Evolutionary conservation across 2,888 invertebrate genomes (phyloP).

Genomic region (Arctia plantaginis): DNA sequence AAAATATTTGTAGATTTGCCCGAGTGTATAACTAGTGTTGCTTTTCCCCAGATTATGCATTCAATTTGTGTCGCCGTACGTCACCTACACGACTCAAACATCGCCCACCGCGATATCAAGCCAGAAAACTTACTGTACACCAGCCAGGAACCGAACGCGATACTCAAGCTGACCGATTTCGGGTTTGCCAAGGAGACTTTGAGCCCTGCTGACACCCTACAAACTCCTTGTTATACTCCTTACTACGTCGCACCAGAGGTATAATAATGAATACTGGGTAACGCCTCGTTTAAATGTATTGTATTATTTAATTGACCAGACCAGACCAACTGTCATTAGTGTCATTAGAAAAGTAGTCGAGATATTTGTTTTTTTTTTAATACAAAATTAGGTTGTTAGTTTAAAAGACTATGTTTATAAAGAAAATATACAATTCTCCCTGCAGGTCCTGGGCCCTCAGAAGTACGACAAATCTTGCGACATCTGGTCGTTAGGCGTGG

Average conservation of each 20-base stretch:
- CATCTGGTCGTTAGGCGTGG: slow-evolving; percentile 99
- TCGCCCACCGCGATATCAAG: slow-evolving; percentile 99
- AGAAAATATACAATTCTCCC: slow-evolving; percentile 27
- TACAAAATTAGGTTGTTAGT: neutral
- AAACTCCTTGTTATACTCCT: slow-evolving; percentile 99
- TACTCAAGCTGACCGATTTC: slow-evolving; percentile 98
- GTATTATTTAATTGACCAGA: neutral
- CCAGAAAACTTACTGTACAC: slow-evolving; percentile 98
- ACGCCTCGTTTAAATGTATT: too few relatives aligned
- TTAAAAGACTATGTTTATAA: neutral
- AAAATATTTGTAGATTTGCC: neutral
- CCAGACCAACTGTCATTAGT: too few relatives aligned
- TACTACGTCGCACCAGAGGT: slow-evolving; percentile 95
- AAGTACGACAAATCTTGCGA: slow-evolving; percentile 99
- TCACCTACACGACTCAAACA: slow-evolving; percentile 96
- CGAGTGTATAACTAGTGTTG: neutral
- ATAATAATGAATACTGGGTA: neutral
- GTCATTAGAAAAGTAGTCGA: too few relatives aligned
- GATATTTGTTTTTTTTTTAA: neutral
- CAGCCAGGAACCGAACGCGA: slow-evolving; percentile 90
- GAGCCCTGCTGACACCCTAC: slow-evolving; percentile 93
- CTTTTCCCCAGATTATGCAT: slow-evolving; percentile 92
- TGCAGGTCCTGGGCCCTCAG: slow-evolving; percentile 96
- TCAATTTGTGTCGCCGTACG: slow-evolving; percentile 98
- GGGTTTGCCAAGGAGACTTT: slow-evolving; percentile 99